A percentile compares a stretch with the other conserved stretches of the same genome.
Conservation (phyloP, 2,888 invertebrate species). For the Eudemis profundana region DNA sequence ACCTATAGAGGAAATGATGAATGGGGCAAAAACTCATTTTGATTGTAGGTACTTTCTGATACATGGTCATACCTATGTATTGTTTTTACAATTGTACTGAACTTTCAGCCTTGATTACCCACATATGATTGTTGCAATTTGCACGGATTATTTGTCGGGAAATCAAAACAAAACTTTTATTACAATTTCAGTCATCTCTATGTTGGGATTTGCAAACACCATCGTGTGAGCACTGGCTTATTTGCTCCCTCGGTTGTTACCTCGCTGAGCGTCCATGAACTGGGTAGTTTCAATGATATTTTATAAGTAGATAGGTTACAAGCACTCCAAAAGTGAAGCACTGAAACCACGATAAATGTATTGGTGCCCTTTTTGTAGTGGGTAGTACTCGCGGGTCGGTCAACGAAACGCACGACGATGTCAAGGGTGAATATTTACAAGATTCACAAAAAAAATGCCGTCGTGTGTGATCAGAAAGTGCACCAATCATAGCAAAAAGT, state of each 20-base stretch:
- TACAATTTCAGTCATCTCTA: background rate
- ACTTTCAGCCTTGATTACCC: background rate
- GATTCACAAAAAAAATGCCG: too few relatives aligned
- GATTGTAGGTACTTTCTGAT: constrained; percentile 13
- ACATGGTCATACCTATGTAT: background rate
- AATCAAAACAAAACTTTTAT: background rate
- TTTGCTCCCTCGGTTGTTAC: background rate
- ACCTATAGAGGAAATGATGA: constrained; percentile 25
- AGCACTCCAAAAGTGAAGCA: too few relatives aligned
- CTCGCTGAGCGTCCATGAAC: constrained; percentile 12
- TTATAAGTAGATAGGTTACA: too few relatives aligned
- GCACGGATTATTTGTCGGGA: background rate
- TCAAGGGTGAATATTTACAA: too few relatives aligned
- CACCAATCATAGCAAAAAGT: too few relatives aligned
- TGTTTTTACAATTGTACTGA: background rate
- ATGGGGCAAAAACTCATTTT: constrained; percentile 9
- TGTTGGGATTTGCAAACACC: background rate
- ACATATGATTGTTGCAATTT: background rate
- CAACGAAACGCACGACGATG: too few relatives aligned
- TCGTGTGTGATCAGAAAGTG: too few relatives aligned
- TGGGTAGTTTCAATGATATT: constrained; percentile 7
- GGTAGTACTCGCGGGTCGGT: too few relatives aligned
- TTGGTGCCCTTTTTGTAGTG: too few relatives aligned
- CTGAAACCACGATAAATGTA: too few relatives aligned
- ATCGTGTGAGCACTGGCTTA: background rate